Conservation (phyloP, 2,113 vertebrate genomes). For the Boulengeromyrus knoepffleri region DNA sequence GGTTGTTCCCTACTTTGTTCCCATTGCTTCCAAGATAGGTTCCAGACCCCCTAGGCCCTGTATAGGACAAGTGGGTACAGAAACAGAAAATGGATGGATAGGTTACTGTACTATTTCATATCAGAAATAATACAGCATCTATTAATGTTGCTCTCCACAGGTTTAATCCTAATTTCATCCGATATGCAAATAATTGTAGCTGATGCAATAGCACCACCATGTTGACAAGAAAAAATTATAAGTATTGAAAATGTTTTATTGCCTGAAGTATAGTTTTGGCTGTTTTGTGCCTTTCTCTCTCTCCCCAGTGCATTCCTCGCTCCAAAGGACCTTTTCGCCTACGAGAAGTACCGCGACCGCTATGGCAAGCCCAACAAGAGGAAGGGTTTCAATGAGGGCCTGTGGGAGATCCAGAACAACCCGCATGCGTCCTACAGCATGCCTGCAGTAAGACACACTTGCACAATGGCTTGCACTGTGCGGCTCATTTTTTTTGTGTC, state of each 20-base stretch:
- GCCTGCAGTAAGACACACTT: slow-evolving; percentile 71
- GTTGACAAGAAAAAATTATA: background rate
- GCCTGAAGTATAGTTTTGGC: background rate
- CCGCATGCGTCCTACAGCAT: slow-evolving; percentile 94
- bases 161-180: background rate
- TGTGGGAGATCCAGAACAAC: slow-evolving; percentile 98
- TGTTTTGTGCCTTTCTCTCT: slow-evolving; percentile 23
- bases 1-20: background rate
- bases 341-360: slow-evolving; percentile 88
- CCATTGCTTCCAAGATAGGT: background rate
- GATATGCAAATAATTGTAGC: background rate
- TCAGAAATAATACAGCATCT: background rate
- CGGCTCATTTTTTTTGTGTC: background rate
- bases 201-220: background rate
- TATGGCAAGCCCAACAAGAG: slow-evolving; percentile 97
- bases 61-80: background rate
- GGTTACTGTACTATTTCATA: background rate
- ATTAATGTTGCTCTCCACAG: background rate
- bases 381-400: slow-evolving; percentile 96
- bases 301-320: slow-evolving; percentile 83
- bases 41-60: background rate
- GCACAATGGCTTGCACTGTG: background rate
- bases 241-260: background rate
- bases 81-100: background rate
- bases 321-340: slow-evolving; percentile 90